These are phyloP conservation scores for Hippocampus barbouri DNA, from an alignment of 2,113 vertebrate genomes.

Conservation along the genomic window DNA sequence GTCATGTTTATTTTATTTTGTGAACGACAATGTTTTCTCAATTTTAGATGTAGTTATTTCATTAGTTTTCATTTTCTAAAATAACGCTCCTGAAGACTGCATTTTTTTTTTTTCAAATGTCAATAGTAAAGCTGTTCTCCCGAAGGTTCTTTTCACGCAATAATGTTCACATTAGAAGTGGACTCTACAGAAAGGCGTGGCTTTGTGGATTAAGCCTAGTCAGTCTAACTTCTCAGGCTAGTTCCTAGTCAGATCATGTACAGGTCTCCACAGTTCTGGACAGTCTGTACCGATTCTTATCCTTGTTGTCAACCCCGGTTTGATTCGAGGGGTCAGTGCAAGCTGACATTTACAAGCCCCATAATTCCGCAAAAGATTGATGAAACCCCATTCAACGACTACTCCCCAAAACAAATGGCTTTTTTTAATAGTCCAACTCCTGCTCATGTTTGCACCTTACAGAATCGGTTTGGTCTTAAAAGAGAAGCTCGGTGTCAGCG, in stretches of 20 bases:
- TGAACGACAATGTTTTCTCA: no score
- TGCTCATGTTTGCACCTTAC: constrained; percentile 7
- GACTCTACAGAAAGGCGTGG: constrained; percentile 1
- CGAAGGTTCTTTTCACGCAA: no score
- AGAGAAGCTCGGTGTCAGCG: constrained; percentile 24
- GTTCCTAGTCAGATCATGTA: constrained; percentile 11
- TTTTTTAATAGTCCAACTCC: constrained; percentile 22
- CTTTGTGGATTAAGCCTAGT: not conserved
- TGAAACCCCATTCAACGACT: constrained; percentile 38
- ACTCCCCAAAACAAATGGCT: constrained; percentile 21
- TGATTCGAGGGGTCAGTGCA: constrained; percentile 55
- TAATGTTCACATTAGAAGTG: not conserved
- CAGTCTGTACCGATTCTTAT: constrained; percentile 34
- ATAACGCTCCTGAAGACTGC: no score
- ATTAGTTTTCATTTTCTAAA: no score
- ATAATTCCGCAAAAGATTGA: constrained; percentile 63
- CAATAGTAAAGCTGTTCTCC: not conserved
- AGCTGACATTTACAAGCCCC: constrained; percentile 60
- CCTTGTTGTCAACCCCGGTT: constrained; percentile 46
- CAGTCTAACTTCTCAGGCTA: not conserved
- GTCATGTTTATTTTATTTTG: no score
- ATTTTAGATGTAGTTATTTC: no score
- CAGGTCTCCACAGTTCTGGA: constrained; percentile 23
- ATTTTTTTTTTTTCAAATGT: not conserved
- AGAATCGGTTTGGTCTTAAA: constrained; percentile 7